Percentiles rank a stretch among this genome's conserved stretches.
phyloP scores from a whole-genome alignment of 2,797 vertebrate genomes.

The Enteromius treurensis region DNA sequence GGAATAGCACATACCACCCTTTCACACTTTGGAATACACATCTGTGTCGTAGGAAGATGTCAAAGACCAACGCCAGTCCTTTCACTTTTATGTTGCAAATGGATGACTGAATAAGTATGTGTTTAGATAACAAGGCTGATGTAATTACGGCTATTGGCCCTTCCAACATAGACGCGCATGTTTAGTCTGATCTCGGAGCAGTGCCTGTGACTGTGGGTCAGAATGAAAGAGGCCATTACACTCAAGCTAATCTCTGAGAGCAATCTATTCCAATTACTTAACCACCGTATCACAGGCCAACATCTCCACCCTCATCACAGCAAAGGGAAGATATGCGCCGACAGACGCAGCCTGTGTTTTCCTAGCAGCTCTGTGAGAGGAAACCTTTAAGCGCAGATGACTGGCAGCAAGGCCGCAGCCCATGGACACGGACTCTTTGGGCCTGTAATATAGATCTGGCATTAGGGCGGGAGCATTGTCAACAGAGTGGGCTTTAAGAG shows the following conservation, averaged over 20 bases:
- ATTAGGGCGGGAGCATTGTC: constrained; percentile 53
- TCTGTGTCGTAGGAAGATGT: neutral
- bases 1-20: constrained; percentile 16
- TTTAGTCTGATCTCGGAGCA: constrained; percentile 42
- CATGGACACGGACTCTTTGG: constrained; percentile 38
- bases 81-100: constrained; percentile 44
- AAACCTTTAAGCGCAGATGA: constrained; percentile 52
- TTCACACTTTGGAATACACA: constrained; percentile 17
- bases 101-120: constrained; percentile 47
- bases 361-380: constrained; percentile 6
- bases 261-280: constrained; percentile 64
- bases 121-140: constrained; percentile 53
- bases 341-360: constrained; percentile 49
- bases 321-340: constrained; percentile 33
- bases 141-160: constrained; percentile 45
- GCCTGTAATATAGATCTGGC: constrained; percentile 53
- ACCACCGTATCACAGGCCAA: constrained; percentile 54
- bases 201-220: constrained; percentile 44
- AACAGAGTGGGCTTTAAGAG: constrained; percentile 62
- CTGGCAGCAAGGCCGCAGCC: constrained; percentile 35
- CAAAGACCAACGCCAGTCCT: neutral
- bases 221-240: constrained; percentile 54
- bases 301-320: constrained; percentile 50
- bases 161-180: constrained; percentile 8
- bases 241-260: constrained; percentile 55